Evolutionary conservation across 2,113 vertebrate genomes (phyloP).

Genomic region (Oreochromis aureus): DNA sequence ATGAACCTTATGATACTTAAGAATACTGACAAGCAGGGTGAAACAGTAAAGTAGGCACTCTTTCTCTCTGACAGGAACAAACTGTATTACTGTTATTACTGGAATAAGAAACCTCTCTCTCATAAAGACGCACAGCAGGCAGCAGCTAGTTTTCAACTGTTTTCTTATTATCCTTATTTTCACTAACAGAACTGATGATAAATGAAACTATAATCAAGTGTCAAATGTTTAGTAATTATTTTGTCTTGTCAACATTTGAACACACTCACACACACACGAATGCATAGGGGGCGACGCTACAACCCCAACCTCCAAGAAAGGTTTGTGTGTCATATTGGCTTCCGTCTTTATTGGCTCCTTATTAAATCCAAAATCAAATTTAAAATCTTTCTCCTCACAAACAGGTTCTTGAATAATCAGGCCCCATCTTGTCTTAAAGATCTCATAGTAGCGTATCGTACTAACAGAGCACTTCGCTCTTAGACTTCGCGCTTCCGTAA

Average conservation of each 20-base stretch:
- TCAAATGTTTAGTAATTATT: neutral
- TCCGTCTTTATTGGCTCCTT: neutral
- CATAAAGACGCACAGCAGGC: neutral
- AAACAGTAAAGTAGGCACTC: neutral
- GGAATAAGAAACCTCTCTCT: neutral
- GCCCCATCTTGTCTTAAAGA: neutral
- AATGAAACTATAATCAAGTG: neutral
- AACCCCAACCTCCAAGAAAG: neutral
- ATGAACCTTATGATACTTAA: neutral
- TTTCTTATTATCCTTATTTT: neutral
- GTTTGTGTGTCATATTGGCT: neutral
- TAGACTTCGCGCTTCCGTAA: neutral
- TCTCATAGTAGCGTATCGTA: neutral
- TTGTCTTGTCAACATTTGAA: neutral
- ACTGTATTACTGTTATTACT: neutral
- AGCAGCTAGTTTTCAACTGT: neutral
- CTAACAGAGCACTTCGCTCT: neutral
- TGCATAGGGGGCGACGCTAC: neutral
- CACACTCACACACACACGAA: neutral
- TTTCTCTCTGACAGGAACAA: neutral
- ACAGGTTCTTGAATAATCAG: neutral
- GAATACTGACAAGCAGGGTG: neutral
- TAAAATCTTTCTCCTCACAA: neutral
- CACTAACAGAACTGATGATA: neutral
- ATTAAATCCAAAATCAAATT: neutral